phyloP scores from a whole-genome alignment of 2,797 vertebrate genomes.

The Lerista edwardsae region DNA sequence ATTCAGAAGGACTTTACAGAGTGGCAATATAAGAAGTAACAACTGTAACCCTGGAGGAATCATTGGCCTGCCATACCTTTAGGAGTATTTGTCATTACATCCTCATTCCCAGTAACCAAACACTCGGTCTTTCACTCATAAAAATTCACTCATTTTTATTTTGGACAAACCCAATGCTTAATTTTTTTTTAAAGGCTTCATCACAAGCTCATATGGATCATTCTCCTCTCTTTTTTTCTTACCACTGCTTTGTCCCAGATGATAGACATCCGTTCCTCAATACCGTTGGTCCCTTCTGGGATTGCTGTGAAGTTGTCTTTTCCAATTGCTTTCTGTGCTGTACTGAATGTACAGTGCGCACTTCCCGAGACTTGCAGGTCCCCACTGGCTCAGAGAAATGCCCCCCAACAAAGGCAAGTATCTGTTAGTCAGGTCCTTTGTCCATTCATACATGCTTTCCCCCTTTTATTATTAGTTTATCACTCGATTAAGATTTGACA shows the following conservation, averaged over 20 bases:
- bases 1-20: neutral
- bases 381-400: slow-evolving; percentile 79
- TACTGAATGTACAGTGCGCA: slow-evolving; percentile 96
- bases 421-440: neutral
- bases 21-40: neutral
- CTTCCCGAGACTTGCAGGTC: slow-evolving; percentile 94
- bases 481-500: neutral
- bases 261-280: slow-evolving; percentile 94
- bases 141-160: neutral
- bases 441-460: neutral
- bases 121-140: neutral
- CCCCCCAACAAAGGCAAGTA: neutral
- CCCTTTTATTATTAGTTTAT: neutral
- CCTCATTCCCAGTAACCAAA: neutral
- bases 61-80: neutral
- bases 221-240: slow-evolving; percentile 55
- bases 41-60: neutral
- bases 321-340: slow-evolving; percentile 96
- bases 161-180: neutral
- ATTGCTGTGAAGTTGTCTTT: slow-evolving; percentile 98
- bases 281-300: slow-evolving; percentile 94
- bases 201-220: neutral
- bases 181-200: too few species aligned
- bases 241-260: slow-evolving; percentile 99
- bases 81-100: neutral